Conservation (phyloP, 2,113 vertebrate genomes). For the Pterophyllum scalare region DNA sequence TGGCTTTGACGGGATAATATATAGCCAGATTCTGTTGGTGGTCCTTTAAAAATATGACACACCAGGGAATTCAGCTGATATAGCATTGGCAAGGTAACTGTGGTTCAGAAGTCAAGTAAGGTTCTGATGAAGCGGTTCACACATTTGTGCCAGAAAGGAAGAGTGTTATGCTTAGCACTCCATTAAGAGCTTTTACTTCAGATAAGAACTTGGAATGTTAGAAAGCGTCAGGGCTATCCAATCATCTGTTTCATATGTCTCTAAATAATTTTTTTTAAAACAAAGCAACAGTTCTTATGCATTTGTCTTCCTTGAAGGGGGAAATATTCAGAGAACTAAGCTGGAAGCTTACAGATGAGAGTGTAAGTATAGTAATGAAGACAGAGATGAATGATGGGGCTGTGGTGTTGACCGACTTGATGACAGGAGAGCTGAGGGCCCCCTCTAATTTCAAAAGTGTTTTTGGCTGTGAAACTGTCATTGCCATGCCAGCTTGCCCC, state of each 20-base stretch:
- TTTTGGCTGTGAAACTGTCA: slow-evolving; percentile 62
- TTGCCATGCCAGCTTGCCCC: slow-evolving; percentile 68
- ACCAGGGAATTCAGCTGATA: slow-evolving; percentile 26
- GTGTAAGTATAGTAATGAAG: slow-evolving; percentile 68
- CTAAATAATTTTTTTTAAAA: slow-evolving; percentile 14
- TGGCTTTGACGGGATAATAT: slow-evolving; percentile 20
- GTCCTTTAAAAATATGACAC: slow-evolving; percentile 31
- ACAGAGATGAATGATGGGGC: slow-evolving; percentile 72
- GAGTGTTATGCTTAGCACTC: neutral
- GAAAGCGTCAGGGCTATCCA: neutral
- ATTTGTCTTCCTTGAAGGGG: slow-evolving; percentile 32
- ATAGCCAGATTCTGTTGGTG: slow-evolving; percentile 28
- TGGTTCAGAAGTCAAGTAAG: slow-evolving; percentile 29
- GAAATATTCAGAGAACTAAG: slow-evolving; percentile 37
- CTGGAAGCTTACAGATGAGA: slow-evolving; percentile 58
- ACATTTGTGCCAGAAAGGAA: slow-evolving; percentile 12
- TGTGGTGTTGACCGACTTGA: slow-evolving; percentile 70
- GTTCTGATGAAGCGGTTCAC: slow-evolving; percentile 9
- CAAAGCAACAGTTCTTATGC: neutral
- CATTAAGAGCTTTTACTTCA: slow-evolving; percentile 12
- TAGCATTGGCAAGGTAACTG: slow-evolving; percentile 10
- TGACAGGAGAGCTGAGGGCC: slow-evolving; percentile 70
- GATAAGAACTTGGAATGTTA: neutral
- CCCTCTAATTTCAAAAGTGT: slow-evolving; percentile 70
- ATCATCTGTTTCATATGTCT: neutral